These are phyloP conservation scores for Excalfactoria chinensis DNA, from an alignment of 2,113 vertebrate genomes.

Conservation along the genomic window DNA sequence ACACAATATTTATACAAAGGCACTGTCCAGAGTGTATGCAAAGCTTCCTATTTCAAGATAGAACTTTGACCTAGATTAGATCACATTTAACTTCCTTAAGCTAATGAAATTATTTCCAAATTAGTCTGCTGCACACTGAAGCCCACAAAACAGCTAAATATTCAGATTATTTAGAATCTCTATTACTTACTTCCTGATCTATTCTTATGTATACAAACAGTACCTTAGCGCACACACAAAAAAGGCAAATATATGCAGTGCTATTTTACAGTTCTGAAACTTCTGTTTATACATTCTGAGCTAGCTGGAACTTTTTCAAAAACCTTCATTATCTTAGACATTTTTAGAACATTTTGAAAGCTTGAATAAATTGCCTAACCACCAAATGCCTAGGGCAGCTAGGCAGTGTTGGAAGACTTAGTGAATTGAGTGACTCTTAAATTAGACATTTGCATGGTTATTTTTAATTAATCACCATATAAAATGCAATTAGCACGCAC, in stretches of 20 bases:
- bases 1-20: not conserved
- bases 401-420: slow-evolving; percentile 55
- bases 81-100: not conserved
- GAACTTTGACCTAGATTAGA: not conserved
- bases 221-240: slow-evolving; percentile 26
- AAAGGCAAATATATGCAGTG: slow-evolving; percentile 77
- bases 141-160: slow-evolving; percentile 37
- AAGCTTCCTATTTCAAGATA: not conserved
- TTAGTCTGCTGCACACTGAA: not conserved
- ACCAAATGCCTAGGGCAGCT: slow-evolving; percentile 48
- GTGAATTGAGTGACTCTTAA: slow-evolving; percentile 57
- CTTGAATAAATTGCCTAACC: slow-evolving; percentile 71
- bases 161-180: slow-evolving; percentile 51
- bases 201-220: slow-evolving; percentile 62
- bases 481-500: slow-evolving; percentile 70
- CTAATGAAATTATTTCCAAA: slow-evolving; percentile 12
- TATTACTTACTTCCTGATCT: slow-evolving; percentile 59
- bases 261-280: slow-evolving; percentile 66
- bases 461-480: slow-evolving; percentile 76
- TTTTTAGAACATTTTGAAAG: slow-evolving; percentile 75
- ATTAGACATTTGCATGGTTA: slow-evolving; percentile 63
- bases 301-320: slow-evolving; percentile 76
- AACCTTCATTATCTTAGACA: slow-evolving; percentile 73
- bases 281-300: slow-evolving; percentile 71
- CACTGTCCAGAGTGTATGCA: not conserved